Conservation (phyloP, 2,113 vertebrate genomes). For the cattle (Bos taurus) region ARS-UCD2.0 NC_037328.1:63832001-63832500, state of each 20-base stretch:
- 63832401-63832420: background rate
- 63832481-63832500: background rate
- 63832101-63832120: background rate
- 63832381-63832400: background rate
- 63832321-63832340: background rate
- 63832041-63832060: background rate
- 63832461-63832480: background rate
- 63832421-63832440: background rate
- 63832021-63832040: background rate
- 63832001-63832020: background rate
- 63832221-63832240: background rate
- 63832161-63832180: background rate
- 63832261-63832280: background rate
- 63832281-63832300: background rate
- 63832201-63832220: background rate
- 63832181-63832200: background rate
- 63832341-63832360: background rate
- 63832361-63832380: background rate
- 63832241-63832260: background rate
- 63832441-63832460: background rate
- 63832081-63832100: background rate
- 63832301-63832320: background rate
- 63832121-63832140: background rate
- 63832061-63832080: background rate
- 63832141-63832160: background rate